Evolutionary conservation across 2,113 vertebrate genomes (phyloP).

Genomic region (Pitta sordida): DNA sequence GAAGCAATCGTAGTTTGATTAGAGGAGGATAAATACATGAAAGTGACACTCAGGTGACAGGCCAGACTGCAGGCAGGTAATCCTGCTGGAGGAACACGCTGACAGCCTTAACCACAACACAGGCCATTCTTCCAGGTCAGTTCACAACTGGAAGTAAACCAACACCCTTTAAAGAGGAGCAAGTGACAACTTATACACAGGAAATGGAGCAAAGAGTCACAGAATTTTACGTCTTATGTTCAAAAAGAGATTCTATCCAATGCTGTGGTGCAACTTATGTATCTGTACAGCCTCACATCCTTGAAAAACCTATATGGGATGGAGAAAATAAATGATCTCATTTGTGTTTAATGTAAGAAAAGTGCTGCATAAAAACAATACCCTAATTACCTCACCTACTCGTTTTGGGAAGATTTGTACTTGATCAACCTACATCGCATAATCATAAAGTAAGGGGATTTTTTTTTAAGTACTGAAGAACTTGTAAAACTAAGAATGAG

Average conservation of each 20-base stretch:
- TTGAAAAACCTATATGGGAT: neutral
- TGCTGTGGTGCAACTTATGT: neutral
- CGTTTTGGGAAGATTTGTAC: neutral
- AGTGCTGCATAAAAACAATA: neutral
- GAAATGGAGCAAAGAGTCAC: neutral
- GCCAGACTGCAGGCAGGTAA: conserved; percentile 5
- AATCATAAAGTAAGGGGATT: too few species aligned
- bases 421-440: neutral
- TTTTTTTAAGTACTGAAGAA: neutral
- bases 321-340: neutral
- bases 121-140: neutral
- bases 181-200: neutral
- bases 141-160: conserved; percentile 22
- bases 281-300: neutral
- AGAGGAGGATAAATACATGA: neutral
- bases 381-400: neutral
- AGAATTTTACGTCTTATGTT: neutral
- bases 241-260: neutral
- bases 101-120: neutral
- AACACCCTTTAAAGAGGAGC: neutral
- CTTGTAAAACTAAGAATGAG: neutral
- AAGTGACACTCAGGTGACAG: neutral
- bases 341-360: neutral
- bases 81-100: neutral
- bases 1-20: neutral